Percentiles rank a stretch among this genome's conserved stretches.
These are phyloP conservation scores for Ctenomys sociabilis DNA, from an alignment of 2,113 vertebrate genomes.

Conservation along the genomic window DNA sequence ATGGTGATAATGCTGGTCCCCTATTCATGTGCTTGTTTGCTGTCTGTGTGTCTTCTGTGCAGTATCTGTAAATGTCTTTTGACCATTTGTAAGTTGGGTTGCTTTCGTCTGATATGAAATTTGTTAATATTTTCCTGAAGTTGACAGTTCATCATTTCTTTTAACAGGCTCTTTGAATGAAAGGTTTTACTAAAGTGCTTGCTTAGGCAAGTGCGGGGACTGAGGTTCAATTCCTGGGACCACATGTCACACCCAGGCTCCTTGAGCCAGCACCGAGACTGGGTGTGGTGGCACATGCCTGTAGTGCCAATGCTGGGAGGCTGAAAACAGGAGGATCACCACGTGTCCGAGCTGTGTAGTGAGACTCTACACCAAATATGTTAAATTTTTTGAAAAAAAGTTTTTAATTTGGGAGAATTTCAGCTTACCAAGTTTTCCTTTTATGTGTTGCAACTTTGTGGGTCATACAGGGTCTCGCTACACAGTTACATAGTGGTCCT, in stretches of 20 bases:
- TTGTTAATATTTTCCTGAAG: not conserved
- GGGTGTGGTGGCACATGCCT: no score
- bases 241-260: no score
- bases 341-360: no score
- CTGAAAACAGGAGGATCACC: no score
- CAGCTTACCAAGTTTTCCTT: constrained; percentile 8
- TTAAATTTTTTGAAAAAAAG: no score
- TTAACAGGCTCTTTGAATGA: not conserved
- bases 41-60: not conserved
- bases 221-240: no score
- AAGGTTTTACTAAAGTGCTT: not conserved
- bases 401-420: not conserved
- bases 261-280: no score
- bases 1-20: not conserved
- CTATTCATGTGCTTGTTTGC: not conserved
- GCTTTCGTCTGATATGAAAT: not conserved
- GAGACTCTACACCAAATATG: no score
- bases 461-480: not conserved
- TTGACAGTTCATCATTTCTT: not conserved
- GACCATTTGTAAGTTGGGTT: not conserved
- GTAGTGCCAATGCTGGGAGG: no score
- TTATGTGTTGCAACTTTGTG: not conserved
- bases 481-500: no score
- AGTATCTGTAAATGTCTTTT: not conserved
- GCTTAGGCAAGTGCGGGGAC: no score